Evolutionary conservation across 2,797 vertebrate species (phyloP), one percentile per base, ranked within the genome.

Genomic region (Otus scops): DNA sequence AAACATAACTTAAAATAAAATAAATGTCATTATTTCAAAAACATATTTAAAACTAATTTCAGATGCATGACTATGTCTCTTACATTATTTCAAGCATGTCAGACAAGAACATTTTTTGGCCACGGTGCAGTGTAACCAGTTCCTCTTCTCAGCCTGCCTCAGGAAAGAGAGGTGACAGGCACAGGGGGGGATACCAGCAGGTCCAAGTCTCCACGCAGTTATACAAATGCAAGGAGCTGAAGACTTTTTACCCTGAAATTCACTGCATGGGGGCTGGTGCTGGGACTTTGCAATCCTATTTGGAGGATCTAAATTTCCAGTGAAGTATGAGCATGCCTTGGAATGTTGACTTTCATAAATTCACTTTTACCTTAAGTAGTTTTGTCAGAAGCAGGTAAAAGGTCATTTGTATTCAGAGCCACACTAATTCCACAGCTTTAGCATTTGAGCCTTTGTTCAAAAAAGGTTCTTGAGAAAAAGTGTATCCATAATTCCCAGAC

Each of bases 81-180:
- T 54, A 26, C 30, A 26, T 53, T 21, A 8, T 67, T 70, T 88
- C 43, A 87, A 17, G 32, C 6, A 60, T 67, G 74, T 81, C 48
- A 78, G 36, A 43, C 18, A 36, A 9, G 23, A 61, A 7, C 6
- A 32, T 32, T 65, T 57, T 67, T 9, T 79, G 26, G 26, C 9
- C 27, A 4, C 0, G 3, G 32, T 0, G 1, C 48, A 36, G 15
- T 0, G 0, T 36, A 51, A 26, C 20, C 12, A 0, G 0, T 11
- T 71, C 9, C 2, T 75, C n/a, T 32, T 77, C 48, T n/a, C 28
- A 71, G 39, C 10, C 20, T 59, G 15, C 17, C 19, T 85, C n/a
- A 27, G 63, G 57, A 18, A 45, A 70, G 8, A 19, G n/a, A 61
- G 36, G 22, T 64, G 50, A 76, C 75, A 85, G 15, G 28, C 68